Evolutionary conservation across 1,140 invertebrate genomes (phyloP).

Genomic region (Trichoplusia ni): DNA sequence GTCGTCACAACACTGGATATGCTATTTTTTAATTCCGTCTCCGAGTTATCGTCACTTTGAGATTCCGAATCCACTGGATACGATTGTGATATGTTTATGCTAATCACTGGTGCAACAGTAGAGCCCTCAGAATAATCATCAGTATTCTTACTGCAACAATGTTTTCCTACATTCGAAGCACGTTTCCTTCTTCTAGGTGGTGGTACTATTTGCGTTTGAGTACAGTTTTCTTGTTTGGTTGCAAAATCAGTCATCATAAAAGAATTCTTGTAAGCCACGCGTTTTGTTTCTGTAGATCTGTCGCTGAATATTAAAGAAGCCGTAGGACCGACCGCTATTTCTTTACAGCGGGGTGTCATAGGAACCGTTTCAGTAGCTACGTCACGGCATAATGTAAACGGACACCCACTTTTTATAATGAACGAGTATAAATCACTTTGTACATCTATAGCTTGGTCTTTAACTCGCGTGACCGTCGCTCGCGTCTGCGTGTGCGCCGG

Average conservation of each 20-base stretch:
- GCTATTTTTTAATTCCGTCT: slow-evolving; percentile 55
- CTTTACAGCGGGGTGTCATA: slow-evolving; percentile 70
- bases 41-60: slow-evolving; percentile 65
- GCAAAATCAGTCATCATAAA: slow-evolving; percentile 57
- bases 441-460: slow-evolving; percentile 82
- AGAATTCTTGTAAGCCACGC: slow-evolving; percentile 47
- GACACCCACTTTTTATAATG: slow-evolving; percentile 51
- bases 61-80: slow-evolving; percentile 69
- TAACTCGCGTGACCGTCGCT: slow-evolving; percentile 78
- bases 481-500: slow-evolving; percentile 84
- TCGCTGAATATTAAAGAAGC: slow-evolving; percentile 64
- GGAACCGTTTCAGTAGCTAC: slow-evolving; percentile 68
- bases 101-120: slow-evolving; percentile 68
- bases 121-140: slow-evolving; percentile 39
- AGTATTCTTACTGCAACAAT: slow-evolving; percentile 50
- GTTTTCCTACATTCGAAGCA: slow-evolving; percentile 55
- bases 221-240: slow-evolving; percentile 48
- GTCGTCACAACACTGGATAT: slow-evolving; percentile 47
- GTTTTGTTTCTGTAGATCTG: slow-evolving; percentile 64
- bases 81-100: slow-evolving; percentile 81
- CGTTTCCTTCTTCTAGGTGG: slow-evolving; percentile 59
- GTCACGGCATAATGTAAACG: slow-evolving; percentile 55
- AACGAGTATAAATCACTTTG: slow-evolving; percentile 78
- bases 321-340: slow-evolving; percentile 65
- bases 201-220: slow-evolving; percentile 58